These are phyloP conservation scores for Lepus oiostolus DNA, from an alignment of 2,797 vertebrate genomes.

Conservation along the genomic window DNA sequence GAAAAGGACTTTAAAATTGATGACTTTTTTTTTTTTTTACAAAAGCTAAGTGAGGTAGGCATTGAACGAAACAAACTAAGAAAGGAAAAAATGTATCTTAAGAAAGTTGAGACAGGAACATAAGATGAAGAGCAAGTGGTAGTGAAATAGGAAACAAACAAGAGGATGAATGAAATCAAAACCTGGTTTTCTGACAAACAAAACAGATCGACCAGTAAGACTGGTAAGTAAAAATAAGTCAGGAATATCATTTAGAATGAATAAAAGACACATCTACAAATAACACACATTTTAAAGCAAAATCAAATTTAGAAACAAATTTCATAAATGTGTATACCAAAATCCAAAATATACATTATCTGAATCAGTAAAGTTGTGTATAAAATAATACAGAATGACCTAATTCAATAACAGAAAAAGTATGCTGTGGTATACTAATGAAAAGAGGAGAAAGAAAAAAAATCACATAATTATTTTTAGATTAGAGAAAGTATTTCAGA, in stretches of 20 bases:
- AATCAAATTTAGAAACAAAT: slow-evolving; percentile 21
- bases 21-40: not conserved
- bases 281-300: slow-evolving; percentile 47
- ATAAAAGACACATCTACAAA: not conserved
- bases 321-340: not conserved
- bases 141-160: not conserved
- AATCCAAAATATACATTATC: not conserved
- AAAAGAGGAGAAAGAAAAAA: not conserved
- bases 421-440: not conserved
- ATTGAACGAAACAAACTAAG: not conserved
- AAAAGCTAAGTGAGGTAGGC: not conserved
- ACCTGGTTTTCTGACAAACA: not conserved
- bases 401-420: not conserved
- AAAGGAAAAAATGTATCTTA: slow-evolving; percentile 32
- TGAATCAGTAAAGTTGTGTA: slow-evolving; percentile 16
- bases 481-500: not conserved
- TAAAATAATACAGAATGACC: slow-evolving; percentile 28
- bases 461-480: not conserved
- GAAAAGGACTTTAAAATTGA: slow-evolving; percentile 22
- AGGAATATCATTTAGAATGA: not conserved
- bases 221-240: not conserved
- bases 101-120: slow-evolving; percentile 24
- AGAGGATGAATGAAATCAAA: not conserved
- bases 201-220: not conserved
- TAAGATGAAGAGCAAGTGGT: not conserved